Evolutionary conservation across 2,888 invertebrate species (phyloP).

Genomic region (Brachyptera risi): DNA sequence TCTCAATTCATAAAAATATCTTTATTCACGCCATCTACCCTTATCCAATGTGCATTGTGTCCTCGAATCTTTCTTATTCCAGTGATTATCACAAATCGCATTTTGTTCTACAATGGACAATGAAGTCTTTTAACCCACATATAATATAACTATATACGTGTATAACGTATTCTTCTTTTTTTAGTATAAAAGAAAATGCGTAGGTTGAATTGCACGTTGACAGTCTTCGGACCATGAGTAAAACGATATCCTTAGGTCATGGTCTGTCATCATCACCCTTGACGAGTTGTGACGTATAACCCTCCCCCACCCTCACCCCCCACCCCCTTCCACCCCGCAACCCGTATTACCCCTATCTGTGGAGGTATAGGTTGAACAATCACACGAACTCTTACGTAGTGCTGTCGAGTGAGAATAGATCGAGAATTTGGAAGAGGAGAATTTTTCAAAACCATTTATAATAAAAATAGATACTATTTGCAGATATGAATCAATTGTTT

Average conservation of each 20-base stretch:
- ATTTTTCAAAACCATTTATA: too few relatives aligned
- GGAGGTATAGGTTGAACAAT: too few relatives aligned
- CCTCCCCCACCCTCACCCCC: not conserved
- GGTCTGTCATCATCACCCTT: not conserved
- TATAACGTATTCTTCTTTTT: conserved; percentile 3
- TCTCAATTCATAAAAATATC: conserved; percentile 10
- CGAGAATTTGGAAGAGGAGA: too few relatives aligned
- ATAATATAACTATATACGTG: not conserved
- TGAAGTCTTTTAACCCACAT: not conserved
- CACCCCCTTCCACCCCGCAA: not conserved
- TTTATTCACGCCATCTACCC: conserved; percentile 9
- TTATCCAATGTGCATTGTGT: not conserved
- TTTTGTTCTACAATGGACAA: conserved; percentile 18
- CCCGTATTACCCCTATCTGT: conserved; percentile 9
- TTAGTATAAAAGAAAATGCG: not conserved
- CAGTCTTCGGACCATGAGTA: conserved; percentile 16
- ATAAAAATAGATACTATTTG: too few relatives aligned
- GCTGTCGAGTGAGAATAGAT: too few relatives aligned
- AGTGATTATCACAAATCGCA: conserved; percentile 20
- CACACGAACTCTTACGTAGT: too few relatives aligned
- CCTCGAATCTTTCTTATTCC: conserved; percentile 12
- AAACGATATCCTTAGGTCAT: conserved; percentile 19
- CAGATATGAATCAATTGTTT: too few relatives aligned
- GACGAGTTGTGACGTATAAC: not conserved
- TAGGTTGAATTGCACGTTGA: not conserved